Base-by-base conservation (phyloP, 2,888 invertebrate genomes). In the Drosophila cognata region DNA sequence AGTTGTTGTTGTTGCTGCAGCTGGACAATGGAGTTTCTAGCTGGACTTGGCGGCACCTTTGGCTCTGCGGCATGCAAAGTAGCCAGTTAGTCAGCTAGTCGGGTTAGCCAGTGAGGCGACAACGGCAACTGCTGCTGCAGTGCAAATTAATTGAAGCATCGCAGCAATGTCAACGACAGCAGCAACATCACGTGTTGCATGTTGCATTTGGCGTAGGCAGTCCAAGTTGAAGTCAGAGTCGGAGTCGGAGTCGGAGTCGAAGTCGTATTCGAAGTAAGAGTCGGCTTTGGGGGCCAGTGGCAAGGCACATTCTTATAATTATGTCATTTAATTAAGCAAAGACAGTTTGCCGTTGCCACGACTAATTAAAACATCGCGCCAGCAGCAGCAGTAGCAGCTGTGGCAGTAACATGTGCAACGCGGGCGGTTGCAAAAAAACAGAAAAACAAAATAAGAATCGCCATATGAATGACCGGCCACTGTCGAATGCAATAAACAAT, bases 321-420 rank as follows among this genome's bases (percentile, higher is more conserved):
- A 92, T 92, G 92, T 91, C 92, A 92, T 92, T 92, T 92, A 92
- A 92, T 92, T 92, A 91, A 85, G 92, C 91, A 87, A 89, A 84
- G 90, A 90, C 92, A 92, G 91, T 88, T 75, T 77, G 77, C 74
- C 74, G 71, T 83, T 91, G 88, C 86, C 74, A 89, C 81, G 85
- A 91, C 90, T 91, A 91, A 92, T 91, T 92, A 92, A 91, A 92
- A 92, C 90, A 91, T 92, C 90, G 91, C 91, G 89, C 92, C 75
- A 77, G 84, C 77, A 74, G 38, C 67, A 67, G 56, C 48, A 55
- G 43, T 36, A 65, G 60, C 72, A 64, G 46, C 53, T 65, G 60
- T 71, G 57, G 52, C 57, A 50, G 57, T 61, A 85, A 63, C 79
- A 72, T 74, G 59, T 66, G 61, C 88, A 74, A 90, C 89, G 81